phyloP scores from a whole-genome alignment of 2,888 invertebrate species.

The Drosophila trichaetosa region DNA sequence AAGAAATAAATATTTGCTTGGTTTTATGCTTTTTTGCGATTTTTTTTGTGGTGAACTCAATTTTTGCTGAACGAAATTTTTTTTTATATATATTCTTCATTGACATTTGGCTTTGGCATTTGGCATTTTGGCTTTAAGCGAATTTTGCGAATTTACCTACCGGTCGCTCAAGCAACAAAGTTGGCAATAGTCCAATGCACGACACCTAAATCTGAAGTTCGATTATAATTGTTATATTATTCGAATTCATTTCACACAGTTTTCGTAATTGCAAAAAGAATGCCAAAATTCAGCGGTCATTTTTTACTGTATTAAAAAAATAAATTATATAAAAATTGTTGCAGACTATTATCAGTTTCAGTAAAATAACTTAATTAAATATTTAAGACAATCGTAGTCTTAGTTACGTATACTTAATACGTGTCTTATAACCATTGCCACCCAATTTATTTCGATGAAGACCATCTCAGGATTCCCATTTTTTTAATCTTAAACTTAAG shows the following conservation, averaged over 20 bases:
- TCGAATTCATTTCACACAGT: constrained; percentile 32
- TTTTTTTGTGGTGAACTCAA: constrained; percentile 34
- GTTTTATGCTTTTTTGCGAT: constrained; percentile 24
- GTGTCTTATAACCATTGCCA: background rate
- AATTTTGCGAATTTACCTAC: constrained; percentile 80
- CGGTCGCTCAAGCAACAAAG: constrained; percentile 73
- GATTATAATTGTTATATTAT: constrained; percentile 50
- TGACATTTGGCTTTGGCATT: constrained; percentile 44
- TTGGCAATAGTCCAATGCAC: constrained; percentile 78
- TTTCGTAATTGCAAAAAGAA: constrained; percentile 26
- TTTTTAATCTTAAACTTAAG: background rate
- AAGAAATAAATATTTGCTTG: constrained; percentile 12
- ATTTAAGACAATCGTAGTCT: background rate
- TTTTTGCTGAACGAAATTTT: constrained; percentile 21
- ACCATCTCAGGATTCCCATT: background rate
- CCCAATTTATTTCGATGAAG: background rate
- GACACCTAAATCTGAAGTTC: constrained; percentile 80
- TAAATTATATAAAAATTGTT: background rate
- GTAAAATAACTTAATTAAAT: background rate
- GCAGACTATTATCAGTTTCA: background rate
- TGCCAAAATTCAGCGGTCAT: constrained; percentile 26
- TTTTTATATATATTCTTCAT: constrained; percentile 17
- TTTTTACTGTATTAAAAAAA: constrained; percentile 13
- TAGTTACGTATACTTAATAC: background rate
- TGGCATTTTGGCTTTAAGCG: constrained; percentile 45